Percentiles rank a stretch among this genome's conserved stretches.
phyloP scores from a whole-genome alignment of 2,888 invertebrate species.

The Hyles lineata region DNA sequence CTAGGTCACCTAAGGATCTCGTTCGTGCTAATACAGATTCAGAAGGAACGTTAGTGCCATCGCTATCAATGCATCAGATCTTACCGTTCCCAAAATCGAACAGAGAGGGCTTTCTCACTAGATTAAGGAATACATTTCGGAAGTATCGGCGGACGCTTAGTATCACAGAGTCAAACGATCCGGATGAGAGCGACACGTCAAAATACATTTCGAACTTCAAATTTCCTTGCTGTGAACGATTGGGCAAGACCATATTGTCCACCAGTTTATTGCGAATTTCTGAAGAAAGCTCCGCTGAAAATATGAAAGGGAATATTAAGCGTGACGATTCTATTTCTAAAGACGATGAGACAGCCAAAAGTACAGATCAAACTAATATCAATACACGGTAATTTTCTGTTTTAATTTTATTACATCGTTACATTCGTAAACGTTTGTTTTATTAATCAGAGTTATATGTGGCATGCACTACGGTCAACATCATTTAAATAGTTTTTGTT shows the following conservation, averaged over 20 bases:
- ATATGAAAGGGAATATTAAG: conserved; percentile 33
- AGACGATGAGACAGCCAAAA: conserved; percentile 30
- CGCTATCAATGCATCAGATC: conserved; percentile 71
- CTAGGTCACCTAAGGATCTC: background rate
- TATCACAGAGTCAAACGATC: conserved; percentile 42
- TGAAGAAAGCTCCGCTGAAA: conserved; percentile 57
- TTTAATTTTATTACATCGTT: background rate
- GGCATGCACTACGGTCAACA: no score
- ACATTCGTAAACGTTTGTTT: background rate
- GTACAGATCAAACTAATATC: conserved; percentile 6
- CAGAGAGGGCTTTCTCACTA: conserved; percentile 59
- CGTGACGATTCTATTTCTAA: background rate
- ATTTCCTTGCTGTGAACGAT: conserved; percentile 62
- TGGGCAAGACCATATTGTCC: conserved; percentile 46
- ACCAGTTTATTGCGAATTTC: conserved; percentile 58
- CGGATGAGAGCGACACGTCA: conserved; percentile 47
- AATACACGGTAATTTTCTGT: background rate
- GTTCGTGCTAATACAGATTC: background rate
- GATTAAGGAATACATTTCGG: conserved; percentile 61
- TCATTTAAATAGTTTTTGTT: no score
- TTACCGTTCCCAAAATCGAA: conserved; percentile 71
- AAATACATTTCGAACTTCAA: conserved; percentile 65
- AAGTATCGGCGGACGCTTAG: conserved; percentile 51
- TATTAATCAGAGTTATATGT: background rate
- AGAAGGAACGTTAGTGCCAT: conserved; percentile 32